Percentiles rank a stretch among this genome's conserved stretches.
Evolutionary conservation across 2,888 invertebrate species (phyloP).

Genomic region (Dendrolimus pini): DNA sequence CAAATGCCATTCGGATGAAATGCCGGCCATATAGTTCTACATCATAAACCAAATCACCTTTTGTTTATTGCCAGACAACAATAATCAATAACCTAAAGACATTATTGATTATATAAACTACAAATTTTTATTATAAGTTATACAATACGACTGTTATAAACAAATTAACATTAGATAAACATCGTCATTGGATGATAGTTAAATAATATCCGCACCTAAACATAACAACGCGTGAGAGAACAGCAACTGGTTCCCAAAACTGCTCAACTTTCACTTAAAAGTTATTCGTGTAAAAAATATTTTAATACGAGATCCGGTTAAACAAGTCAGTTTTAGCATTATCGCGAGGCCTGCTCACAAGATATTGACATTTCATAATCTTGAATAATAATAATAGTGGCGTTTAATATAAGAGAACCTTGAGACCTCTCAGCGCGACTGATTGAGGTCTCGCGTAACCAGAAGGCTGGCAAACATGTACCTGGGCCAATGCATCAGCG

Average conservation of each 20-base stretch:
- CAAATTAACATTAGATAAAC: conserved; percentile 50
- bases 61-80: too few relatives aligned
- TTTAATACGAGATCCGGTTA: conserved; percentile 54
- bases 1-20: too few relatives aligned
- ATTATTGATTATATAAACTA: too few relatives aligned
- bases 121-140: conserved; percentile 12
- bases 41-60: too few relatives aligned
- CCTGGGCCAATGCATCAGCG: too few relatives aligned
- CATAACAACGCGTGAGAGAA: conserved; percentile 49
- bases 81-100: too few relatives aligned
- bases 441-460: too few relatives aligned
- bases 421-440: too few relatives aligned
- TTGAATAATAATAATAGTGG: neutral
- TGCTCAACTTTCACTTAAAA: conserved; percentile 58
- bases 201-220: conserved; percentile 43
- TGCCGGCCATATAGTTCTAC: too few relatives aligned
- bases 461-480: too few relatives aligned
- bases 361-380: neutral
- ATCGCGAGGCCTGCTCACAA: neutral
- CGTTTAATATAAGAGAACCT: too few relatives aligned
- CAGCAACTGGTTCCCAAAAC: conserved; percentile 46
- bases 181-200: conserved; percentile 43
- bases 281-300: conserved; percentile 29
- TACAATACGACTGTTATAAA: conserved; percentile 28
- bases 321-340: conserved; percentile 15